Evolutionary conservation across 2,113 vertebrate genomes (phyloP).

Genomic region (Clarias batrachus): DNA sequence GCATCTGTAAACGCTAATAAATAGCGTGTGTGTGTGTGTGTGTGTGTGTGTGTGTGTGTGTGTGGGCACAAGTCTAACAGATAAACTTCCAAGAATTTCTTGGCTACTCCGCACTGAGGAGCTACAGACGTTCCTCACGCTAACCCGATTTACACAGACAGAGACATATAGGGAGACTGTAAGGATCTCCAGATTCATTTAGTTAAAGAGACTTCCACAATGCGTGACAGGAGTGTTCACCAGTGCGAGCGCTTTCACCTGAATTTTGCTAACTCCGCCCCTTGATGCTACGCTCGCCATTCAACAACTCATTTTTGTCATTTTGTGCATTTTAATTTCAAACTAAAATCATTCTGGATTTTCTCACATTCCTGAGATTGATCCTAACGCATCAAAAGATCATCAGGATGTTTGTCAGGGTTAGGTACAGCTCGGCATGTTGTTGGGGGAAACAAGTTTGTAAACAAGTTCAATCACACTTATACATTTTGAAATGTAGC

Average conservation of each 20-base stretch:
- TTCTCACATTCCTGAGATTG: too few relatives aligned
- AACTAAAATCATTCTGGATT: too few relatives aligned
- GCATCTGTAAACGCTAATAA: conserved; percentile 21
- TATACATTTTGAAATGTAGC: too few relatives aligned
- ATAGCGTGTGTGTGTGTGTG: conserved; percentile 14
- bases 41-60: conserved; percentile 23
- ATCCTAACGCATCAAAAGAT: too few relatives aligned
- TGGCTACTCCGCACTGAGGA: not conserved
- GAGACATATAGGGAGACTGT: not conserved
- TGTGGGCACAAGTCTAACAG: not conserved
- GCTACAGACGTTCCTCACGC: not conserved
- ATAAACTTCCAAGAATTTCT: not conserved
- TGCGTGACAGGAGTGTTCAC: not conserved
- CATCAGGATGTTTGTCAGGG: too few relatives aligned
- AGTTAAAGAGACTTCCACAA: not conserved
- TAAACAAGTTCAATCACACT: too few relatives aligned
- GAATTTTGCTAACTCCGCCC: not conserved
- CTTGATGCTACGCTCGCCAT: not conserved
- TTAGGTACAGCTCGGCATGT: too few relatives aligned
- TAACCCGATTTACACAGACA: not conserved
- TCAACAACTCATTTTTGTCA: too few relatives aligned
- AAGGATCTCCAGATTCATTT: not conserved
- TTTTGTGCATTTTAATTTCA: too few relatives aligned
- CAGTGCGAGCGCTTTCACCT: not conserved
- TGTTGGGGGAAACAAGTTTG: too few relatives aligned